These are phyloP conservation scores for Diorhabda sublineata DNA, from an alignment of 1,140 invertebrate species.

Conservation along the genomic window DNA sequence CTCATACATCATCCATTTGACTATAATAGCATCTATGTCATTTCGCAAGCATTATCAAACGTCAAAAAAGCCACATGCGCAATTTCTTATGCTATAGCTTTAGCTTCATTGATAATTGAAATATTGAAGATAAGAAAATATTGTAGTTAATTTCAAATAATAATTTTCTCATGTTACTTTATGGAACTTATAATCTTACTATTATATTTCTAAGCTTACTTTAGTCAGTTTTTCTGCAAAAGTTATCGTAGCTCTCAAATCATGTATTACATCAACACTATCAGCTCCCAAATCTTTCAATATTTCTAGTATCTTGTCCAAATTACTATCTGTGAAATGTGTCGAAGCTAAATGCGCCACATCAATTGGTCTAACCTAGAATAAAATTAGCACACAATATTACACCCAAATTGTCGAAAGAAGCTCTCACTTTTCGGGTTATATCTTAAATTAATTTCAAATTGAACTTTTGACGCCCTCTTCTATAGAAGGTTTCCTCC, in stretches of 20 bases:
- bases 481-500: too few species aligned
- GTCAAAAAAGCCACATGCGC: too few species aligned
- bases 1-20: too few species aligned
- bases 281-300: conserved; percentile 5
- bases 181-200: too few species aligned
- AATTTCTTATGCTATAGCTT: too few species aligned
- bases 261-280: not conserved
- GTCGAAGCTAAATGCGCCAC: conserved; percentile 12
- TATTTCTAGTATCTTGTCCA: conserved; percentile 11
- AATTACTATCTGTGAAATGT: not conserved
- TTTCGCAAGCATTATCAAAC: too few species aligned
- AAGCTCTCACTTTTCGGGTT: too few species aligned
- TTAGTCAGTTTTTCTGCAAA: conserved; percentile 14
- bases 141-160: conserved; percentile 1
- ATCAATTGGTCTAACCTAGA: conserved; percentile 23
- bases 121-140: not conserved
- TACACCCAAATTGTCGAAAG: too few species aligned
- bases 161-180: not conserved
- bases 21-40: too few species aligned
- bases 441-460: too few species aligned
- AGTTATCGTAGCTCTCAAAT: conserved; percentile 16
- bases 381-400: not conserved
- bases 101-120: too few species aligned
- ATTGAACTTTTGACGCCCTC: too few species aligned
- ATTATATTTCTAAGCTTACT: not conserved